Conservation (phyloP, 2,888 invertebrate genomes). For the Steinernema carpocapsae region DNA sequence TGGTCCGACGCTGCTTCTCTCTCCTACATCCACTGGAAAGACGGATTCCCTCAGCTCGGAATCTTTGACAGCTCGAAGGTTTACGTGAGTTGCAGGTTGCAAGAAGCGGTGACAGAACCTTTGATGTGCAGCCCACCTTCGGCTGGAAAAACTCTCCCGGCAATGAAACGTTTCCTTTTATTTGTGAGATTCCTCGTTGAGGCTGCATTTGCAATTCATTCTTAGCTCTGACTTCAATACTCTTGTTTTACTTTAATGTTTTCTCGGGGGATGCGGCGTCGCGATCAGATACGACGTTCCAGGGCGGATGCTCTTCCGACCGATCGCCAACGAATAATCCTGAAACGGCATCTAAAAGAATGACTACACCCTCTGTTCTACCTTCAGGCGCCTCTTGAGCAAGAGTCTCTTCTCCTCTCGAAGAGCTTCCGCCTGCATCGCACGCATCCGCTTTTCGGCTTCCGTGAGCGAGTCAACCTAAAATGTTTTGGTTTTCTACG, state of each 20-base stretch:
- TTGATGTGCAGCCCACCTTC: too few relatives aligned
- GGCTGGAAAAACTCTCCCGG: too few relatives aligned
- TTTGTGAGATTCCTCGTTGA: too few relatives aligned
- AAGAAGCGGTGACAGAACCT: too few relatives aligned
- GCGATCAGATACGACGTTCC: slow-evolving; percentile 4
- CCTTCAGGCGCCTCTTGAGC: slow-evolving; percentile 47
- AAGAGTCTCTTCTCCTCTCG: slow-evolving; percentile 48
- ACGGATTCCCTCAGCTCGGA: not conserved
- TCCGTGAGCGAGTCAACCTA: slow-evolving; percentile 32
- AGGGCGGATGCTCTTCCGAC: not conserved
- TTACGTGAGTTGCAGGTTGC: too few relatives aligned
- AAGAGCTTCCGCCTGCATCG: slow-evolving; percentile 44
- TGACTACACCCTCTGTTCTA: not conserved
- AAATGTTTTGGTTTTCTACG: not conserved
- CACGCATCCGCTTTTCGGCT: slow-evolving; percentile 44
- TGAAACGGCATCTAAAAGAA: not conserved
- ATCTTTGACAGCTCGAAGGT: too few relatives aligned
- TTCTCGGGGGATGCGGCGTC: not conserved
- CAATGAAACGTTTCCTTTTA: too few relatives aligned
- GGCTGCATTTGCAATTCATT: too few relatives aligned
- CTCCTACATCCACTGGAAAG: not conserved
- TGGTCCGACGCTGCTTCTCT: not conserved
- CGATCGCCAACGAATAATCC: slow-evolving; percentile 15
- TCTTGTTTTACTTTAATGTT: not conserved
- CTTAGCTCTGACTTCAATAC: too few relatives aligned